phyloP scores from a whole-genome alignment of 2,888 invertebrate species.

The Drosophila prolongata region DNA sequence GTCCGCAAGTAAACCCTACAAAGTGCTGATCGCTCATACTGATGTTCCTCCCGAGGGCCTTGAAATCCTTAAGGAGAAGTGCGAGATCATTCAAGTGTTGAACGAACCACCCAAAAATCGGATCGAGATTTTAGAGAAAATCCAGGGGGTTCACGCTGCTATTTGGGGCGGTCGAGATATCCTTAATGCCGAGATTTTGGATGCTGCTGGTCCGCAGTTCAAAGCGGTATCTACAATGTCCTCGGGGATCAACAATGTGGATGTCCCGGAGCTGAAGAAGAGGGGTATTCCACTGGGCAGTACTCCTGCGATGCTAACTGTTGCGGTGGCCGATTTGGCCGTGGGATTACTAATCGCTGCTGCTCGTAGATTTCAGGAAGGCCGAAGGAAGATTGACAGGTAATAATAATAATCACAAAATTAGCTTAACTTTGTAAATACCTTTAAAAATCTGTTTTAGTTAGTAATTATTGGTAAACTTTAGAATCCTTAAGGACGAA shows the following conservation, averaged over 20 bases:
- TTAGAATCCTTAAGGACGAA: no score
- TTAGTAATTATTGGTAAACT: no score
- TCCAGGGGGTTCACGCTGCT: conserved; percentile 81
- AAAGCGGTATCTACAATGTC: conserved; percentile 93
- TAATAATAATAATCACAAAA: conserved; percentile 35
- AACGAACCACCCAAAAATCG: conserved; percentile 73
- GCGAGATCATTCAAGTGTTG: conserved; percentile 75
- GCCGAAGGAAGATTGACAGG: conserved; percentile 87
- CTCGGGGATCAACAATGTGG: conserved; percentile 94
- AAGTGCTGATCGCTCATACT: conserved; percentile 90
- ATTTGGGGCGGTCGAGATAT: conserved; percentile 80
- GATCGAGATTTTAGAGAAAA: conserved; percentile 80
- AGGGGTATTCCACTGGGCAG: conserved; percentile 91
- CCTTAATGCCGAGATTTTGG: conserved; percentile 80
- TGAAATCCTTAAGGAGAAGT: conserved; percentile 86
- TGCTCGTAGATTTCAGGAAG: conserved; percentile 91
- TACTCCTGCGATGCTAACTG: conserved; percentile 90
- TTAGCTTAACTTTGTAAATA: no score
- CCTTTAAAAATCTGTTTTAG: no score
- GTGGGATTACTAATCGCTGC: conserved; percentile 91
- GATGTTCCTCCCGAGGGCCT: conserved; percentile 88
- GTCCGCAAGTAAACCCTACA: conserved; percentile 76
- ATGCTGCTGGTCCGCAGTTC: conserved; percentile 86
- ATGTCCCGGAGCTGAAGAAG: conserved; percentile 88
- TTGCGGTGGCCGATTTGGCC: conserved; percentile 93